Base-by-base conservation (phyloP, 1,140 invertebrate genomes). In the Solenopsis invicta region DNA sequence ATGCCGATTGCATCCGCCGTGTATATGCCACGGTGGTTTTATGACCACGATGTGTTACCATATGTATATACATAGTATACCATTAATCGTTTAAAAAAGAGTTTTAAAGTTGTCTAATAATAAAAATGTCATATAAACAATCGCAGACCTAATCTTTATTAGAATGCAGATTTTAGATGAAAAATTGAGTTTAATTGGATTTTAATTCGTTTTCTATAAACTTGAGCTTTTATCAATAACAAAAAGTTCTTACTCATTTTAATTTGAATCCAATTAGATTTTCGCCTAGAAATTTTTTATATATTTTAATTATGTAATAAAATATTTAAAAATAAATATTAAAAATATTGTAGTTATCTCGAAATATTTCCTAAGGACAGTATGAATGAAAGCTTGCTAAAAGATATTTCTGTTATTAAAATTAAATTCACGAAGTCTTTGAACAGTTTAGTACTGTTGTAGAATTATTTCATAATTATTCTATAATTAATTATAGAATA, bases 1-100 rank as follows among this genome's bases (percentile, higher is more conserved):
- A 69, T 80, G 50, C 41, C 52, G 41, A 82, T 84, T 84, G 56
- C 24, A 18, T 61, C 9, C 16, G 37, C 34, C 34, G 12, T 72
- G 41, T 21, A 18, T 72, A 21, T 24, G 16, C 18, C 18, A 45
- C 18, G 29, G 12, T 34, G 5, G 4, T 61, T 84, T 84, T 62
- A 84, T 37, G 41, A 75, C 18, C 34, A 37, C 37, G 8, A 21
- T 50, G 16, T 62, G 21, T 18, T 56, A n/a, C 4, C n/a, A 10
- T 56, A 56, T n/a, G 6, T 24, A 56, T n/a, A 8, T 24, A 21
- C 10, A 29, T 29, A 29, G 29, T 29, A 8, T 21, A 0, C 12
- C 4, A 48, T 50, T 69, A 69, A 69, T 0, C 4, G 13, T 69
- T 50, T 48, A 18, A 50, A 69, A 8, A 34, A 48, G 37, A 6